These are phyloP conservation scores for Astreopora myriophthalma DNA, from an alignment of 64 coral and sea anemone genomes.

Conservation along the genomic window DNA sequence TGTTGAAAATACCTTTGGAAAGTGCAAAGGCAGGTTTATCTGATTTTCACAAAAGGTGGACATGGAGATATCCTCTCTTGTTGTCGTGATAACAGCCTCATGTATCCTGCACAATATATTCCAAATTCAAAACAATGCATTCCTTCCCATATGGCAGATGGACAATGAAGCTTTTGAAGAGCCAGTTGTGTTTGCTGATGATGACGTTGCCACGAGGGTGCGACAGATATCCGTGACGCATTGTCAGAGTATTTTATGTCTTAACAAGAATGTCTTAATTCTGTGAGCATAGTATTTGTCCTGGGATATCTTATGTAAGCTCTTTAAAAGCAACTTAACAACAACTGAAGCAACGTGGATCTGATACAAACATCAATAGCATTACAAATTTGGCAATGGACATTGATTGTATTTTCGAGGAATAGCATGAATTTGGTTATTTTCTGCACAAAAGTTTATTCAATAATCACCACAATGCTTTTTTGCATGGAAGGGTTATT, in stretches of 20 bases:
- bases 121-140: background rate
- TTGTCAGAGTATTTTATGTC: background rate
- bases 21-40: constrained; percentile 52
- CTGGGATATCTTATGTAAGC: too few relatives aligned
- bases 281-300: background rate
- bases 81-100: background rate
- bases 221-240: background rate
- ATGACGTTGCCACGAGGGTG: background rate
- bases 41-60: constrained; percentile 46
- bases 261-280: background rate
- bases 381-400: too few relatives aligned
- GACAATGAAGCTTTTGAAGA: background rate
- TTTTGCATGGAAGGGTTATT: background rate
- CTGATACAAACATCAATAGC: too few relatives aligned
- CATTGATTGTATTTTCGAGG: too few relatives aligned
- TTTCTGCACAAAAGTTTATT: background rate
- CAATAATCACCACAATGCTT: background rate
- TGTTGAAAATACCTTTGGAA: constrained; percentile 59
- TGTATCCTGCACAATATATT: background rate
- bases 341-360: too few relatives aligned
- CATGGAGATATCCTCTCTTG: constrained; percentile 32
- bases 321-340: too few relatives aligned
- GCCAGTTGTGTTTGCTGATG: background rate
- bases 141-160: background rate
- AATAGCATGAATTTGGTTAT: background rate